Base-by-base conservation (phyloP, 37 sponge, comb jelly and placozoan species). In the Corticium candelabrum region DNA sequence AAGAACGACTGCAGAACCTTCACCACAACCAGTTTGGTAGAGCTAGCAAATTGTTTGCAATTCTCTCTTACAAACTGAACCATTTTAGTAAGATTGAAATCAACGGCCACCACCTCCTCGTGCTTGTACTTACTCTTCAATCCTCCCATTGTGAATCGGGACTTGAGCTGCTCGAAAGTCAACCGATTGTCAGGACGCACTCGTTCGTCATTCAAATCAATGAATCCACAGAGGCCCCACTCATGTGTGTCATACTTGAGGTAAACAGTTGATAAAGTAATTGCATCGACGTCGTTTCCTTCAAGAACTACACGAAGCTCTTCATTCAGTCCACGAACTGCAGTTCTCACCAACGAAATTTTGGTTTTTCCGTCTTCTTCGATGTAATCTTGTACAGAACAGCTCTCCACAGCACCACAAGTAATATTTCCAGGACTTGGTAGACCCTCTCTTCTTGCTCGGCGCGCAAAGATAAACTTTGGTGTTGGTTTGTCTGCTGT, bases 401-500 rank as follows among this genome's bases (percentile, higher is more conserved):
- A 50, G 62, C 62, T 50, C 62, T 50, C 62, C 62, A 50, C 62
- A 11, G 62, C 62, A 21, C 62, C 62, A 21, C 62, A 50, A 11
- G 62, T 50, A 21, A 50, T 27, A 50, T 50, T 50, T 27, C 21
- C 62, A 11, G 62, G 62, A 50, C 62, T 50, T 21, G 62, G 15
- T 21, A 50, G 62, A 27, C 62, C 62, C 15, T 27, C 21, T 11
- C 62, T 11, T 21, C 21, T 50, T 21, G 62, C 62, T 50, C 62
- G 62, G 21, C 62, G 62, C 11, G 62, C 21, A 21, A 50, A 50
- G 62, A 50, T 21, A 21, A 50, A 50, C 62, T 27, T 50, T 11
- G 62, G 62, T n/a, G n/a, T n/a, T n/a, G 62, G 62, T 50, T 50
- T 50, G 62, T 50, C 62, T 11, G 62, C 62, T 21, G 62, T 50